Evolutionary conservation across 2,797 vertebrate species (phyloP), one percentile per base, ranked within the genome.

Genomic region (Rhinatrema bivittatum): DNA sequence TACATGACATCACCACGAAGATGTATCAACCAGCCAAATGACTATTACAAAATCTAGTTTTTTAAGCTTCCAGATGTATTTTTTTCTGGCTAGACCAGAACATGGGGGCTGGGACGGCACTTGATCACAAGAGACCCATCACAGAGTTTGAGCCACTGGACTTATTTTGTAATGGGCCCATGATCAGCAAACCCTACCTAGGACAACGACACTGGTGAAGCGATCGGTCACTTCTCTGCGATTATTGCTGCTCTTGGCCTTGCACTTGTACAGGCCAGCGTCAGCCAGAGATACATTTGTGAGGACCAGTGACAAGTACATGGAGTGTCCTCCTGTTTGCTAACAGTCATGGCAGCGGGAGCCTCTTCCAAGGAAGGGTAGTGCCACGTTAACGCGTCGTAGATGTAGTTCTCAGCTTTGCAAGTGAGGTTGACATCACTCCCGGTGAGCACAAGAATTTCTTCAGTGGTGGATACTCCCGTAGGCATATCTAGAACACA

Each of bases 341-440:
- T 49, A 24, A 61, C 13, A 1, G 72, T 60, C 1, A 68, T 34
- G 5, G 14, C 15, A 0, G 30, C 1, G 1, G 56, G 69, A 27
- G 87, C 32, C 0, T 12, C 69, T 39, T 52, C 52, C 31, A 78
- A 76, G 29, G 46, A 55, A n/a, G 85, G 76, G 42, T 81, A 64
- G 22, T 79, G 52, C 92, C 91, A 97, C 25, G 26, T 52, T 11
- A 94, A 68, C 25, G 73, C 56, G 4, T 66, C 81, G 65, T 89
- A 91, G 38, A 91, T 76, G 68, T 87, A 93, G 34, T 74, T 88
- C 27, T 87, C 67, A 6, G 82, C 88, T n/a, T 62, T 50, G 62
- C 93, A 97, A 29, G 73, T 83, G 53, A 97, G 60, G 5, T 5
- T 77, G 21, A 86, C 37, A 0, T 91, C 42, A 0, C 69, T 72